These are phyloP conservation scores for Heteromurus nitidus DNA, from an alignment of 2,888 invertebrate species.

Conservation along the genomic window DNA sequence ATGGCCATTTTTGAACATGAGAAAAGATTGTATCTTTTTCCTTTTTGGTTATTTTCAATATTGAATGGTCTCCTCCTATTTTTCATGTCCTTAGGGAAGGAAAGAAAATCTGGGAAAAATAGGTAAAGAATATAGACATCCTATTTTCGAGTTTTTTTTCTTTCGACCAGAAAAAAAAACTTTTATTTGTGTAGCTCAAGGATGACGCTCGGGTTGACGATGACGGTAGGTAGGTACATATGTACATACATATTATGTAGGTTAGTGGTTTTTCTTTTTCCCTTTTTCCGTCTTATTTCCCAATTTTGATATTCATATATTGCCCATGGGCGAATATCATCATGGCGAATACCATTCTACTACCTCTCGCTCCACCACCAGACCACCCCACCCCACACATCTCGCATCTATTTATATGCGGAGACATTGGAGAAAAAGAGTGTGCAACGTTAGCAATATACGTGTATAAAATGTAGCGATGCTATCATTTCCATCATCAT, in stretches of 20 bases:
- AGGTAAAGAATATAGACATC: conserved; percentile 8
- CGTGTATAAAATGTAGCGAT: too few relatives aligned
- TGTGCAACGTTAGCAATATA: too few relatives aligned
- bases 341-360: conserved; percentile 14
- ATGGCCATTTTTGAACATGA: conserved; percentile 41
- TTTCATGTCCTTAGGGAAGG: conserved; percentile 49
- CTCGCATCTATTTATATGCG: background rate
- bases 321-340: conserved; percentile 57
- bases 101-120: conserved; percentile 41
- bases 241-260: too few relatives aligned
- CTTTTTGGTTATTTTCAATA: conserved; percentile 52
- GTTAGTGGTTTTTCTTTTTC: background rate
- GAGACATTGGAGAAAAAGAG: too few relatives aligned
- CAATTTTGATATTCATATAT: conserved; percentile 25
- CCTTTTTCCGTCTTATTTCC: background rate
- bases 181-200: conserved; percentile 1
- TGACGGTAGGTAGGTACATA: background rate
- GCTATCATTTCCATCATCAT: too few relatives aligned
- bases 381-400: background rate
- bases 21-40: conserved; percentile 51
- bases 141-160: conserved; percentile 15
- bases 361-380: background rate
- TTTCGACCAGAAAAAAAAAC: too few relatives aligned
- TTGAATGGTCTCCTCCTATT: conserved; percentile 50
- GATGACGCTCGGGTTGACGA: conserved; percentile 17